Conservation (phyloP, 2,113 vertebrate species). For the Sturnus vulgaris region DNA sequence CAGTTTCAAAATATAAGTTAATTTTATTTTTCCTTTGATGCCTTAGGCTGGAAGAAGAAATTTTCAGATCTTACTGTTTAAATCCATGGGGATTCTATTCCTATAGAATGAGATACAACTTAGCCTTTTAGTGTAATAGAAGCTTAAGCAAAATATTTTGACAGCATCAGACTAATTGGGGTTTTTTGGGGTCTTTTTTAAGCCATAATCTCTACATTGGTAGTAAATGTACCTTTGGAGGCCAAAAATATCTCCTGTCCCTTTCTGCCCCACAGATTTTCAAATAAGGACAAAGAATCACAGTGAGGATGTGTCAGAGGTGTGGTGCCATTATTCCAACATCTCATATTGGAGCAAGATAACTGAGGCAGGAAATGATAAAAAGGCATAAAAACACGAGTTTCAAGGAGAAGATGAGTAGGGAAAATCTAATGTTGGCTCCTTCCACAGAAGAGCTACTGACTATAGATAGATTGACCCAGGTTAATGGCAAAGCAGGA, state of each 20-base stretch:
- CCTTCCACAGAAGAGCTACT: not conserved
- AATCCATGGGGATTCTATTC: not conserved
- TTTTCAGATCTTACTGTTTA: not conserved
- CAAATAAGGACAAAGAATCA: not conserved
- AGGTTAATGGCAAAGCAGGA: not conserved
- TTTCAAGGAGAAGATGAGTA: not conserved
- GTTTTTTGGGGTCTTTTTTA: rapidly evolving
- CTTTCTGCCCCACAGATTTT: not conserved
- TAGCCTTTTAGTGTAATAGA: not conserved
- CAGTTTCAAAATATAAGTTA: not conserved
- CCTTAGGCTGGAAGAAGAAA: not conserved
- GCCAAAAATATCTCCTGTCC: not conserved
- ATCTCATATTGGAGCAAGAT: not conserved
- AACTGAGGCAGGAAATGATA: not conserved
- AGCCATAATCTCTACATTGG: not conserved
- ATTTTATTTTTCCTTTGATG: not conserved
- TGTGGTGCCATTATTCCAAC: not conserved
- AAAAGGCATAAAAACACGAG: not conserved
- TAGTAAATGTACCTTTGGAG: not conserved
- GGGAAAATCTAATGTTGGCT: not conserved
- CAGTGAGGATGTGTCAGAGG: not conserved
- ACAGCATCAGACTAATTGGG: not conserved
- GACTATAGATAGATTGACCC: rapidly evolving
- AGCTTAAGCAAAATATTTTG: not conserved
- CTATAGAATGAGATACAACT: not conserved